These are phyloP conservation scores for Sinocyclocheilus grahami DNA, from an alignment of 2,113 vertebrate genomes.

Conservation along the genomic window DNA sequence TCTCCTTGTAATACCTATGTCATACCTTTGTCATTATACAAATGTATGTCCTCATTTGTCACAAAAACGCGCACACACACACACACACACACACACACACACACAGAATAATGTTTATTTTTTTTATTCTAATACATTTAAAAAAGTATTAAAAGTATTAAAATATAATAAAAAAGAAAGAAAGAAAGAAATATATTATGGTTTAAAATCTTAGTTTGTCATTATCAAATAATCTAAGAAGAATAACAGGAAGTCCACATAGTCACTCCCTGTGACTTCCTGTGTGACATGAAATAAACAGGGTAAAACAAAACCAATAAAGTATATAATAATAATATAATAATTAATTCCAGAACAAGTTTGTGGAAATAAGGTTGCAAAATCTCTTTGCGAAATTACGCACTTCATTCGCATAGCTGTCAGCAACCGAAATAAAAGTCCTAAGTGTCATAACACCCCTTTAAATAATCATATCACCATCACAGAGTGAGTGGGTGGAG, in stretches of 20 bases:
- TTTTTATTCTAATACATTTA: too few relatives aligned
- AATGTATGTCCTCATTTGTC: too few relatives aligned
- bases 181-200: too few relatives aligned
- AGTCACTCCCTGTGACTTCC: not conserved
- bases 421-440: constrained; percentile 5
- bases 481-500: not conserved
- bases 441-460: constrained; percentile 24
- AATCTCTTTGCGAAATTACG: not conserved
- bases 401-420: not conserved
- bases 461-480: constrained; percentile 22
- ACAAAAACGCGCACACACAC: too few relatives aligned
- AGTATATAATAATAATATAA: not conserved
- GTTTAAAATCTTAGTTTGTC: not conserved
- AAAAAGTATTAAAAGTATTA: too few relatives aligned
- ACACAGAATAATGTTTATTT: too few relatives aligned
- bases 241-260: not conserved
- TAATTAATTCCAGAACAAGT: not conserved
- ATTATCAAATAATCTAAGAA: not conserved
- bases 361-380: not conserved
- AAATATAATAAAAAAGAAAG: too few relatives aligned
- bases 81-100: too few relatives aligned
- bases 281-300: not conserved
- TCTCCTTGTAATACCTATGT: too few relatives aligned
- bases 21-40: too few relatives aligned
- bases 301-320: not conserved